phyloP scores from a whole-genome alignment of 2,797 vertebrate species.

The Orestias chungarensis region DNA sequence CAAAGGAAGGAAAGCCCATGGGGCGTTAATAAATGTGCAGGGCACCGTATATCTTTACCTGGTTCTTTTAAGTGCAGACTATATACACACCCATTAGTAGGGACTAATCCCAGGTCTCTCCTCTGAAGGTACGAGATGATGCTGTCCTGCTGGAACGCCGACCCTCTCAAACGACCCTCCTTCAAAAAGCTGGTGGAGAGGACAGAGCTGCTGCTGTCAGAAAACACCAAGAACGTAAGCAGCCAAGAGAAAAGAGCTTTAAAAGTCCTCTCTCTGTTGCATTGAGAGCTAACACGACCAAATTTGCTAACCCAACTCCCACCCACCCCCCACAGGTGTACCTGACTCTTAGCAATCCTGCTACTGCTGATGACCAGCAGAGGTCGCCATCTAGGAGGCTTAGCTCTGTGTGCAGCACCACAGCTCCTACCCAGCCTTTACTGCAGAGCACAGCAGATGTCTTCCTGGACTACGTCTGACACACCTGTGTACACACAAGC shows the following conservation, averaged over 20 bases:
- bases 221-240: slow-evolving; percentile 88
- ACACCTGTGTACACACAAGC: slow-evolving; percentile 34
- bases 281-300: neutral
- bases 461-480: slow-evolving; percentile 74
- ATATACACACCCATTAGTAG: neutral
- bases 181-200: slow-evolving; percentile 93
- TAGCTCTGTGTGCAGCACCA: slow-evolving; percentile 94
- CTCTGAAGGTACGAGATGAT: slow-evolving; percentile 91
- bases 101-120: slow-evolving; percentile 24
- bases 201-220: slow-evolving; percentile 91
- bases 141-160: slow-evolving; percentile 93
- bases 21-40: neutral
- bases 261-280: neutral
- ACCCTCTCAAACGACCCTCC: slow-evolving; percentile 91
- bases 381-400: slow-evolving; percentile 85
- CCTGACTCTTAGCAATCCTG: slow-evolving; percentile 69
- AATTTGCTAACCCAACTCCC: neutral
- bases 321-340: slow-evolving; percentile 69
- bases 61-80: neutral
- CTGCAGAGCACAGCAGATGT: slow-evolving; percentile 79
- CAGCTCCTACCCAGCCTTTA: slow-evolving; percentile 91
- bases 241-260: neutral
- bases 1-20: neutral
- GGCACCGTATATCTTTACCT: neutral
- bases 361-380: slow-evolving; percentile 65